Base-by-base conservation (phyloP, 1,140 invertebrate genomes). In the Orius insidiosus region DNA sequence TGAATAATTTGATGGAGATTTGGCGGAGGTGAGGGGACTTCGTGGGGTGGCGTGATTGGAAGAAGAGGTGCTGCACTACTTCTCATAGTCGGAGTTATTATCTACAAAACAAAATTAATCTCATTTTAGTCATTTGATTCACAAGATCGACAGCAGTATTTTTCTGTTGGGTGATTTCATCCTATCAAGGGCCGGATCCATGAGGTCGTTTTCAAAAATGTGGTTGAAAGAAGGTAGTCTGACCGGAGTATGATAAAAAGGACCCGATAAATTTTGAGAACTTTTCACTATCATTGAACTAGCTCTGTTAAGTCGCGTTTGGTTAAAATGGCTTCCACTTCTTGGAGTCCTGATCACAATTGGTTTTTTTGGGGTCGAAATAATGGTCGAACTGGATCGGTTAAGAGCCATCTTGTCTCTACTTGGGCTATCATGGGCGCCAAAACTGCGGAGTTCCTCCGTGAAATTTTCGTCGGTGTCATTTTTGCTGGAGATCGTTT, bases 1-100 rank as follows among this genome's bases (percentile, higher is more conserved):
- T 49, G 41, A 45, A 14, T 31, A 43, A 5, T n/a, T 43, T 2
- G 41, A 43, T 30, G 41, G 41, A 3, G 41, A 37, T 45, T 49
- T 49, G 9, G 31, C 18, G 46, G 46, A 6, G 47, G 32, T 1
- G 47, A 13, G 5, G 13, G 13, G 8, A n/a, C n/a, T 3, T 34
- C 18, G 5, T 42, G 31, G 1, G 47, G 41, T 6, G 47, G 47
- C 5, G 41, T 49, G 1, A 33, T 13, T n/a, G 45, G 24, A 9
- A 49, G 35, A 4, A 49, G 36, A 32, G 47, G 47, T 1, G 42
- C 47, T 37, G 18, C 15, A 38, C 41, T 45, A n/a, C 47, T 40
- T n/a, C 42, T 40, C 31, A 45, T 35, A 7, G 35, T 49, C 2
- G 47, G 47, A 6, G 47, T 49, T 7, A 49, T 49, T 5, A 49